Conservation (phyloP, 2,797 vertebrate genomes). For the Cuniculus paca region DNA sequence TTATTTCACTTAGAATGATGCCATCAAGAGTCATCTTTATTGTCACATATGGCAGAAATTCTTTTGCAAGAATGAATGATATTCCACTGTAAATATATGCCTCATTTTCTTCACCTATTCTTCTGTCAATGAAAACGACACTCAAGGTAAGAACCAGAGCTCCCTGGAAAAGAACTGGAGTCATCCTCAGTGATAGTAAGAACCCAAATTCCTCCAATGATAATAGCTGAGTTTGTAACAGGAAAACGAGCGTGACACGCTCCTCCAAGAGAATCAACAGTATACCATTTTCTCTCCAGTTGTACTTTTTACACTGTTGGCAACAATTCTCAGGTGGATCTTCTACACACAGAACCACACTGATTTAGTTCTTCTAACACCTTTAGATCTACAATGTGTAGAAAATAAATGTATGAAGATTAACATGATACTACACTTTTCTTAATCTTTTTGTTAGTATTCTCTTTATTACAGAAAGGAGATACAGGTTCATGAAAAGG, state of each 20-base stretch:
- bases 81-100: not conserved
- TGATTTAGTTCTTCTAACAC: not conserved
- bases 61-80: not conserved
- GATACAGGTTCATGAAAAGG: not conserved
- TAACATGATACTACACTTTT: not conserved
- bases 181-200: not conserved
- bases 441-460: not conserved
- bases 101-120: not conserved
- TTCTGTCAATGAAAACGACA: not conserved
- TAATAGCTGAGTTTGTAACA: not conserved
- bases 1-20: not conserved
- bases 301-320: not conserved
- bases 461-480: not conserved
- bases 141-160: not conserved
- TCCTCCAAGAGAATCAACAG: not conserved
- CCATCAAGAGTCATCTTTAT: not conserved
- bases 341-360: not conserved
- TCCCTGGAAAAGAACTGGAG: too few relatives aligned
- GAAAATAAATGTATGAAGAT: not conserved
- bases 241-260: not conserved
- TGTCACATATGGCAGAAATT: not conserved
- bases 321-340: too few relatives aligned
- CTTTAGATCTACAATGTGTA: not conserved
- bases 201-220: not conserved
- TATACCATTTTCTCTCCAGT: not conserved